Base-by-base conservation (phyloP, 2,888 invertebrate species). In the Caenorhabditis virilis region DNA sequence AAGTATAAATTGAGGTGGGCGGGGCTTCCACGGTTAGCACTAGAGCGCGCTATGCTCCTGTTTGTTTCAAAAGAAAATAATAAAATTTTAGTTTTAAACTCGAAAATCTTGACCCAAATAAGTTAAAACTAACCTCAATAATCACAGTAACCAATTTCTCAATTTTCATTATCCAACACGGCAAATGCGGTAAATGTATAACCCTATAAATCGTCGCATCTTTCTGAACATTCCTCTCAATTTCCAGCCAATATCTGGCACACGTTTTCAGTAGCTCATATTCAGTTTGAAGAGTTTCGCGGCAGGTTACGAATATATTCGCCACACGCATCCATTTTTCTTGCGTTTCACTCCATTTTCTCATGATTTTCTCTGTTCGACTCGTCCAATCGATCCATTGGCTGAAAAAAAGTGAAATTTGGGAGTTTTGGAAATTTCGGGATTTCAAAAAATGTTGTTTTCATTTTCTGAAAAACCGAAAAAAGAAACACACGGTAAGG, bases 161-260 rank as follows among this genome's bases (percentile, higher is more conserved):
- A 2, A 72, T 48, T 20, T 49, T 57, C 9, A 53, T 30, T 4
- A 72, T 51, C 72, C 79, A 79, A 53, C 79, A 78, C 2, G 57
- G 46, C 7, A 71, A 56, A 43, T 80, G 78, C 13, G 71, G 65
- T 15, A 71, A 63, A 30, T 80, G 76, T 9, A 78, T 43, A 15
- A 80, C 35, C 26, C 65, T 46, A 38, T 68, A 59, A 43, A 54
- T 68, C 6, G 55, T 54, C 20, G 51, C 54, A 33, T 75, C 74
- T 53, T 68, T 63, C 7, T 23, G 26, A 9, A 72, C 59, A 46
- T 55, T 53, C 39, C 38, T 54, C 35, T 57, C 68, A 16, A 74
- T 64, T 38, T 59, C 50, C 15, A 63, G 51, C 65, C 72, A 74
- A 47, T 66, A 74, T 53, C 68, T 74, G 7, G 65, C 74, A 36